Evolutionary conservation across 2,888 invertebrate genomes (phyloP).

Genomic region (Hemistola chrysoprasaria): DNA sequence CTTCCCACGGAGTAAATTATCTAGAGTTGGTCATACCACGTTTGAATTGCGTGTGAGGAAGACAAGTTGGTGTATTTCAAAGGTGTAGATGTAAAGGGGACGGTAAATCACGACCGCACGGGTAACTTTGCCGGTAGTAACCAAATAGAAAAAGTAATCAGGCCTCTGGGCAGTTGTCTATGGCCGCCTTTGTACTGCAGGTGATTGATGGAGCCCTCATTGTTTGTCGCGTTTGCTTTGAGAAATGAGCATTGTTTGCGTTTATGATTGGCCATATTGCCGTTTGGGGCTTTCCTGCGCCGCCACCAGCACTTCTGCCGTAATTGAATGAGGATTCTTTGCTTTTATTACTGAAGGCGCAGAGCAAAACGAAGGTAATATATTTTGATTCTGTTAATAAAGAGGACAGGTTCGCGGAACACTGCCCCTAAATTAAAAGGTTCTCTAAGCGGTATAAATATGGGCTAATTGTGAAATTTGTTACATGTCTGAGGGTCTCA

Average conservation of each 20-base stretch:
- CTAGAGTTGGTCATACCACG: constrained; percentile 44
- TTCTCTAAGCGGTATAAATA: too few species aligned
- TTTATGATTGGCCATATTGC: constrained; percentile 56
- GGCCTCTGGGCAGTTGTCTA: constrained; percentile 62
- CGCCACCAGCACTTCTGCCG: constrained; percentile 22
- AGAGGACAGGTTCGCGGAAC: too few species aligned
- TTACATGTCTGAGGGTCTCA: constrained; percentile 6
- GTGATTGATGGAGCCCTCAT: constrained; percentile 69
- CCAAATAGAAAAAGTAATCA: constrained; percentile 57
- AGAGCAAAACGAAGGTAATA: neutral
- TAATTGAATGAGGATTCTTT: constrained; percentile 18
- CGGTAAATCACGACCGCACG: constrained; percentile 30
- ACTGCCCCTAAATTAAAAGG: too few species aligned
- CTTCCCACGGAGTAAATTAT: constrained; percentile 63
- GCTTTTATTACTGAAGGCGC: constrained; percentile 9
- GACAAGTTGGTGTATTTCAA: constrained; percentile 14
- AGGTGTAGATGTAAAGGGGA: neutral
- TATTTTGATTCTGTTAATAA: neutral
- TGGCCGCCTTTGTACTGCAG: constrained; percentile 63
- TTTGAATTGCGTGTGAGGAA: constrained; percentile 35
- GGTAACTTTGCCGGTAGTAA: constrained; percentile 39
- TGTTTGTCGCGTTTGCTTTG: constrained; percentile 70
- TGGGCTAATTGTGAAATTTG: constrained; percentile 4
- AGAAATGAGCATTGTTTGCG: constrained; percentile 70
- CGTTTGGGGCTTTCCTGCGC: constrained; percentile 45